These are phyloP conservation scores for Lasioglossum zephyrum DNA, from an alignment of 2,888 invertebrate genomes.

Conservation along the genomic window DNA sequence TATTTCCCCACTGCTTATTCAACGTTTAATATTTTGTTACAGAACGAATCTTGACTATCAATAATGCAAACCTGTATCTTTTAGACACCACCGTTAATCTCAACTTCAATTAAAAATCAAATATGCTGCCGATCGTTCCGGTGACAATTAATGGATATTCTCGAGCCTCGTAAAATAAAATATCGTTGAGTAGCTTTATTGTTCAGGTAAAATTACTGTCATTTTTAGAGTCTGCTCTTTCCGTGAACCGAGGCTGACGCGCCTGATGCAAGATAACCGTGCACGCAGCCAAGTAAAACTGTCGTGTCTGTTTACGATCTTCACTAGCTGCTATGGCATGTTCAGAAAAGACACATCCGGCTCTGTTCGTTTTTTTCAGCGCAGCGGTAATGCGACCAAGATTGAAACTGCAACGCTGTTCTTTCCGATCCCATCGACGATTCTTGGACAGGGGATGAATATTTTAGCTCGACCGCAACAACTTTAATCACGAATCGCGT, in stretches of 20 bases:
- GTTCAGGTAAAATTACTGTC: conserved; percentile 29
- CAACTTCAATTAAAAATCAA: not conserved
- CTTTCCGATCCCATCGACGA: conserved; percentile 36
- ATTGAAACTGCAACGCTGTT: conserved; percentile 32
- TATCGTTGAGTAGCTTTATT: conserved; percentile 7
- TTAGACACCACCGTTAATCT: not conserved
- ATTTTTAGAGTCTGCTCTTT: conserved; percentile 31
- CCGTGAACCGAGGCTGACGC: conserved; percentile 38
- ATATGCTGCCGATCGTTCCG: not conserved
- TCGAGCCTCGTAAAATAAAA: not conserved
- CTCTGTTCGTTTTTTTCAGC: not conserved
- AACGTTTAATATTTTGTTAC: not conserved
- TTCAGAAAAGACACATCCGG: conserved; percentile 34
- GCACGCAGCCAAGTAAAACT: conserved; percentile 22
- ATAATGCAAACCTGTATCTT: not conserved
- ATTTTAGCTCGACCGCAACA: conserved; percentile 33
- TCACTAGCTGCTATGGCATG: conserved; percentile 24
- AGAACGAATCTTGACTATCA: not conserved
- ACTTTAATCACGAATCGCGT: conserved; percentile 52
- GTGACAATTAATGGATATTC: not conserved
- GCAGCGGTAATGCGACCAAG: conserved; percentile 18
- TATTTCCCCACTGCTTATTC: not conserved
- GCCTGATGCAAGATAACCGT: conserved; percentile 51
- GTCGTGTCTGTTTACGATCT: conserved; percentile 48
- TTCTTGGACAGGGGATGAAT: conserved; percentile 32